Percentiles rank a stretch among this genome's conserved stretches.
phyloP scores from a whole-genome alignment of 2,797 vertebrate genomes.

The Synaphobranchus kaupii region DNA sequence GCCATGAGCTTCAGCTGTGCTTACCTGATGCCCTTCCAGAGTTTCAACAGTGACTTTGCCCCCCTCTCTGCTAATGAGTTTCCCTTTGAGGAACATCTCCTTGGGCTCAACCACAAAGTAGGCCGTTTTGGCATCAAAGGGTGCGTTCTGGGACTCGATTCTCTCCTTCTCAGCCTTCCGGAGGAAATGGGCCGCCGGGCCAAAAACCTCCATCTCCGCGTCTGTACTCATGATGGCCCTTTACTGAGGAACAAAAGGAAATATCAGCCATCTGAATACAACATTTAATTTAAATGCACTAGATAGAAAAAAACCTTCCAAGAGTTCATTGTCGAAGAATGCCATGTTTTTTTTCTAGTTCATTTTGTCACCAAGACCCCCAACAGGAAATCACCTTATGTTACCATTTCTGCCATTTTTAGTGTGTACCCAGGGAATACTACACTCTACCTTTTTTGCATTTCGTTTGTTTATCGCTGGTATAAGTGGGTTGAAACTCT shows the following conservation, averaged over 20 bases:
- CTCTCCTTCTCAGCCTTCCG: slow-evolving; percentile 87
- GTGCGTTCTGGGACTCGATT: slow-evolving; percentile 82
- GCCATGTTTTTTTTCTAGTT: too few species aligned
- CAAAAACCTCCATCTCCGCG: slow-evolving; percentile 82
- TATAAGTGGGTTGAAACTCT: not conserved
- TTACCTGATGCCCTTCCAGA: slow-evolving; percentile 71
- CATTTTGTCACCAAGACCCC: too few species aligned
- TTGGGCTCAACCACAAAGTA: slow-evolving; percentile 79
- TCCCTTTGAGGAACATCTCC: slow-evolving; percentile 84
- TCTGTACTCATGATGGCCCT: slow-evolving; percentile 78
- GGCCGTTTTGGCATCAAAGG: slow-evolving; percentile 86
- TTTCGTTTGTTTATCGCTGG: too few species aligned
- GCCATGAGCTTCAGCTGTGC: slow-evolving; percentile 30
- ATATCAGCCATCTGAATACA: not conserved
- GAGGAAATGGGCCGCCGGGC: slow-evolving; percentile 80
- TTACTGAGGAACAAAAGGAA: slow-evolving; percentile 41
- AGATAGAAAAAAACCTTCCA: not conserved
- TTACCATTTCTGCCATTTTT: too few species aligned
- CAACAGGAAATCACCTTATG: too few species aligned
- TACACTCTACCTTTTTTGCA: too few species aligned
- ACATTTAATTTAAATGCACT: not conserved
- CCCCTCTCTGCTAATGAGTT: slow-evolving; percentile 73
- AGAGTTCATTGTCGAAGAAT: too few species aligned
- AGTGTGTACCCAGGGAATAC: too few species aligned
- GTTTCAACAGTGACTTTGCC: slow-evolving; percentile 86